Evolutionary conservation across 2,797 vertebrate species (phyloP), one percentile per base, ranked within the genome.

Genomic region (Cyclopterus lumpus): DNA sequence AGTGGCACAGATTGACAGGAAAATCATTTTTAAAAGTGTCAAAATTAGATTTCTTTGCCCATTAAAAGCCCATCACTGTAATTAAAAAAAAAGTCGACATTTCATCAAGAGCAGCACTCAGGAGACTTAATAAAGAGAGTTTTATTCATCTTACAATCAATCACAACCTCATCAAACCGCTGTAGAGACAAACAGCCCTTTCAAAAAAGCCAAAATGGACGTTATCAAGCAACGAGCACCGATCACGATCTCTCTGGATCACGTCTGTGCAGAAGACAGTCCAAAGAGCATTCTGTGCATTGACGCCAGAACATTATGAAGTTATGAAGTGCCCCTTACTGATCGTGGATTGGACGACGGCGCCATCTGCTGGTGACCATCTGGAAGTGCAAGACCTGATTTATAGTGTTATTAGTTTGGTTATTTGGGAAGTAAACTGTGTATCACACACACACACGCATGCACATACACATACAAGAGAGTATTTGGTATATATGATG

Each of bases 281-380:
- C 6, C 9, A 51, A 24, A 40, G 20, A 32, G 32, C 18, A 9
- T 6, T 16, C 9, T 55, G 22, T 5, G 26, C 24, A 65, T 1
- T 65, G 16, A 15, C 5, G 59, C 0, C 22, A 48, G 48, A 40
- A 10, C 3, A 4, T 18, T 18, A 28, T 49, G 2, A 16, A 60
- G 34, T 58, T 20, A 34, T 34, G 1, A 32, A 59, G 22, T 6
- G 8, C 20, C 24, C 1, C 22, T 10, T 9, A 15, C 34, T 69
- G 30, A 16, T 48, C 3, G 46, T 73, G 24, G 40, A 34, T 46
- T 79, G 62, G 48, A 73, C 26, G 10, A 24, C 78, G 70, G 77
- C 75, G 61, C 87, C 88, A 87, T 79, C 91, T 86, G n/a, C 71
- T 77, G 84, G 11, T 55, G 0, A 0, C 30, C 1, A 20, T 0